phyloP scores from a whole-genome alignment of 2,113 vertebrate genomes.

The Psophia crepitans region DNA sequence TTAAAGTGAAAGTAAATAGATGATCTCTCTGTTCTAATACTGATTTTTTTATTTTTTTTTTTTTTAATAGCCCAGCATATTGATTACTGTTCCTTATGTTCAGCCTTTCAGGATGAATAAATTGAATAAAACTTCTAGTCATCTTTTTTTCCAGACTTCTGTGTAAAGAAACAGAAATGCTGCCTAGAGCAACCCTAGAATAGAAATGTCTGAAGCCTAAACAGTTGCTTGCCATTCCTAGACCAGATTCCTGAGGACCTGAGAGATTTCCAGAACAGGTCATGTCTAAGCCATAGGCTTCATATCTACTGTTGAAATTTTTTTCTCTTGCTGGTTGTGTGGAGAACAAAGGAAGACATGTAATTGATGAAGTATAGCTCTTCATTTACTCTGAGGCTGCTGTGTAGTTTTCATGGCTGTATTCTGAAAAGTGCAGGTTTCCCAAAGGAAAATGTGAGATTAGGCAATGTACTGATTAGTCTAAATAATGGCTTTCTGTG shows the following conservation, averaged over 20 bases:
- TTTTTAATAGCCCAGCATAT: neutral
- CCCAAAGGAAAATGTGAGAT: neutral
- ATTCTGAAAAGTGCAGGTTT: neutral
- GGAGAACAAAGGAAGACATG: neutral
- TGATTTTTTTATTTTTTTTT: neutral
- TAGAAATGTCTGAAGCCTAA: slow-evolving; percentile 49
- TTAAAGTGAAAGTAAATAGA: neutral
- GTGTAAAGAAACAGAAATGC: neutral
- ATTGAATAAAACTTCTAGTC: neutral
- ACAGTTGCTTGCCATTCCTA: slow-evolving; percentile 53
- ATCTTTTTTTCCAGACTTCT: neutral
- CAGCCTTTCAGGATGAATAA: neutral
- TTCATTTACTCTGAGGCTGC: neutral
- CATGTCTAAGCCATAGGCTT: neutral
- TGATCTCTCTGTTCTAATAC: neutral
- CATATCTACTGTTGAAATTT: neutral
- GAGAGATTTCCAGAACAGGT: slow-evolving; percentile 28
- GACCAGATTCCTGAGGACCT: slow-evolving; percentile 17
- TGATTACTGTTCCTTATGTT: neutral
- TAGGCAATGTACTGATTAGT: neutral
- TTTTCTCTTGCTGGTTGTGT: neutral
- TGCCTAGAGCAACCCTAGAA: slow-evolving; percentile 33
- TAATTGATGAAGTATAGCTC: neutral
- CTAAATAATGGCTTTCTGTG: neutral
- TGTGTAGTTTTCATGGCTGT: neutral